phyloP scores from a whole-genome alignment of 2,888 invertebrate species.

The Orchesella flavescens region DNA sequence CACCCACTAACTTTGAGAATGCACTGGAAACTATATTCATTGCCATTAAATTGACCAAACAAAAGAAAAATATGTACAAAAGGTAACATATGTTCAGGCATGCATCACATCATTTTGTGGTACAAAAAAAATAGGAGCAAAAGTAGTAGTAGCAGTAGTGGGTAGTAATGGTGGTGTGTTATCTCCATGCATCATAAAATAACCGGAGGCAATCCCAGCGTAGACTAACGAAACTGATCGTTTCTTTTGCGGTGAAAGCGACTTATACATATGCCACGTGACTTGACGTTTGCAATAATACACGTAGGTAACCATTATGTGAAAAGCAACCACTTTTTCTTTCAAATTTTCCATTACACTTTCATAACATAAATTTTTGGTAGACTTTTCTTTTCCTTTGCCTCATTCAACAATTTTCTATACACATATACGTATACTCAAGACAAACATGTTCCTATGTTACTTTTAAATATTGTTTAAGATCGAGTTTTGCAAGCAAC shows the following conservation, averaged over 20 bases:
- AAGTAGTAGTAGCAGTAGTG: background rate
- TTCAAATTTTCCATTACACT: background rate
- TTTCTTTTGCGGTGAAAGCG: conserved; percentile 37
- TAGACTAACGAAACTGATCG: conserved; percentile 56
- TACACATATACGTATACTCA: background rate
- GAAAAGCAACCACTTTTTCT: too few relatives aligned
- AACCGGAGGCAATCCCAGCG: conserved; percentile 44
- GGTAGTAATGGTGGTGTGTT: background rate
- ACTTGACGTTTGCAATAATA: too few relatives aligned
- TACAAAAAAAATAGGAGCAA: background rate
- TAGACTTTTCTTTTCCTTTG: background rate
- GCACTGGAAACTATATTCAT: conserved; percentile 18
- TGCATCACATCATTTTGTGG: conserved; percentile 1
- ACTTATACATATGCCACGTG: background rate
- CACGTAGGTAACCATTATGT: too few relatives aligned
- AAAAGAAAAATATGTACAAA: conserved; percentile 3
- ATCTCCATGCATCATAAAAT: conserved; percentile 59
- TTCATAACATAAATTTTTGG: background rate
- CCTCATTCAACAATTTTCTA: background rate
- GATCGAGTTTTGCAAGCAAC: background rate
- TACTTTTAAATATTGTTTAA: background rate
- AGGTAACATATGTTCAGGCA: background rate
- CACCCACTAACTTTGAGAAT: background rate
- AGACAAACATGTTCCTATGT: background rate
- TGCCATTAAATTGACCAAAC: conserved; percentile 49